Evolutionary conservation across 2,113 vertebrate genomes (phyloP), one percentile per base, ranked within the genome.

Genomic region (Vulpes vulpes): DNA sequence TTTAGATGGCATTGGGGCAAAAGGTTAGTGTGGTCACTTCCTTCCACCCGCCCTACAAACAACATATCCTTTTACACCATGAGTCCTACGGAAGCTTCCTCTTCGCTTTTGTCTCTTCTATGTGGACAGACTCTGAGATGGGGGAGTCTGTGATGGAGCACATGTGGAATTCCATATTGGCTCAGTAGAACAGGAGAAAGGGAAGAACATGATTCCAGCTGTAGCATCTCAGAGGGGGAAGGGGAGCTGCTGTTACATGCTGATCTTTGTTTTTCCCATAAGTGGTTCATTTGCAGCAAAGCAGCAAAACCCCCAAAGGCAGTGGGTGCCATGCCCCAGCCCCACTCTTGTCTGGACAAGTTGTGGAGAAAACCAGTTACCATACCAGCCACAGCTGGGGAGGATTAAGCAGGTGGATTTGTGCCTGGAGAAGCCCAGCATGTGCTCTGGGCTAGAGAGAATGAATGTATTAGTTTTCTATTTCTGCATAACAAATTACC

Each of bases 401-500:
- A 96, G 89, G 64, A 98, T 99, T 98, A 98, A 97, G 98, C 98
- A 98, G 98, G 98, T 99, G 98, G 91, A 98, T 98, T 97, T 98
- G 95, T 97, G 73, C 92, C 93, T 95, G 88, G 92, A 79, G 97
- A 93, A 96, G 79, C 60, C 89, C 59, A 69, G 65, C 0, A 0
- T n/a, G 3, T 91, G 94, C 95, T 97, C 71, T 62, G 79, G 82
- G 71, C 91, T 94, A 62, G 8, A 86, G 49, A 89, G 81, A 94
- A 82, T 69, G 65, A 95, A 79, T 86, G 92, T 71, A 59, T 95
- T 97, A 11, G 51, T 92, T 95, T 93, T 97, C 94, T 88, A 25
- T 95, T 95, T 95, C 81, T 92, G 76, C 92, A 78, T 96, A 96
- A 96, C 79, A 86, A 86, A 96, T 92, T 20, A 73, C 79, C 73